Conservation (phyloP, 2,888 invertebrate genomes). For the Hirtodrosophila cameraria region DNA sequence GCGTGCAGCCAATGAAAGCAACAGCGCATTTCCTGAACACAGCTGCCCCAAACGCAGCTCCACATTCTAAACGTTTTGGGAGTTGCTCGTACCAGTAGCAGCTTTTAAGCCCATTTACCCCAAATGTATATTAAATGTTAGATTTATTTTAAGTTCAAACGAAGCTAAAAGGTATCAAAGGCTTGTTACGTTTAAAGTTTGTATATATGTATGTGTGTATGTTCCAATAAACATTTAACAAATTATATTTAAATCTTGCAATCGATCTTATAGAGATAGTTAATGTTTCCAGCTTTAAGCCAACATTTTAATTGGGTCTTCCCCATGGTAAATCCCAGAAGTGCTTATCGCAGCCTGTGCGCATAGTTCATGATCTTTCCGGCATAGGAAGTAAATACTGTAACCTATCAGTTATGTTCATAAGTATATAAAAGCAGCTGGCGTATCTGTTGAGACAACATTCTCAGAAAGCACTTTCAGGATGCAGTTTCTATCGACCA, state of each 20-base stretch:
- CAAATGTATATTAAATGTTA: conserved; percentile 24
- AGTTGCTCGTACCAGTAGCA: conserved; percentile 10
- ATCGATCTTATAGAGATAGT: too few relatives aligned
- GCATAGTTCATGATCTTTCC: conserved; percentile 24
- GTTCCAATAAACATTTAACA: conserved; percentile 21
- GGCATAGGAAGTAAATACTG: conserved; percentile 1
- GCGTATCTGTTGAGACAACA: not conserved
- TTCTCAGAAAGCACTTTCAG: not conserved
- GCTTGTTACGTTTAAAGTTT: conserved; percentile 33
- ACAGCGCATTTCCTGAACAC: conserved; percentile 4
- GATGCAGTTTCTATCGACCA: conserved; percentile 45
- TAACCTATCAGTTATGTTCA: not conserved
- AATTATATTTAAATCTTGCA: not conserved
- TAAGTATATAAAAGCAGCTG: conserved; percentile 14
- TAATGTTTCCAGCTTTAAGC: too few relatives aligned
- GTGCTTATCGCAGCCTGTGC: conserved; percentile 2
- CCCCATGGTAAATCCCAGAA: conserved; percentile 11
- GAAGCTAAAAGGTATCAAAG: conserved; percentile 3
- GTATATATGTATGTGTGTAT: conserved; percentile 33
- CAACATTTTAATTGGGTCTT: not conserved
- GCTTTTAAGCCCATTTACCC: conserved; percentile 17
- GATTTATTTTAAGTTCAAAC: conserved; percentile 41
- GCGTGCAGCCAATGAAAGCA: not conserved
- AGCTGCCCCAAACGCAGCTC: conserved; percentile 35
- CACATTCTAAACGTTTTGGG: conserved; percentile 21